Conservation (phyloP, 2,888 invertebrate species). For the Poecilobothrus nobilitatus region DNA sequence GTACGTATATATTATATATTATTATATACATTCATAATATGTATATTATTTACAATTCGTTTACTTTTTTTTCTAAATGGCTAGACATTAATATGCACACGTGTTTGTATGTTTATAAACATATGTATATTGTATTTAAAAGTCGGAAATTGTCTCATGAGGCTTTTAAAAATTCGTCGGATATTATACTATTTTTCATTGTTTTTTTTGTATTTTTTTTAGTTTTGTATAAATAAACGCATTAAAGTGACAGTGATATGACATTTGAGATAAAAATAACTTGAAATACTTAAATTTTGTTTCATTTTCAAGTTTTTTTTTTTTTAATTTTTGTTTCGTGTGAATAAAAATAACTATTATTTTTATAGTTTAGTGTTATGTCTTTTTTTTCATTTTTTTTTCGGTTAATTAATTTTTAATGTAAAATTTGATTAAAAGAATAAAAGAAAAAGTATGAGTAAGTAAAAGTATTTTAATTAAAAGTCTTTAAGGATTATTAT, state of each 20-base stretch:
- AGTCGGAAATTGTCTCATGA: slow-evolving; percentile 1
- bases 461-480: too few species aligned
- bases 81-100: background rate
- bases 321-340: background rate
- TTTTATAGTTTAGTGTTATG: too few species aligned
- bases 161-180: background rate
- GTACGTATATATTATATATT: background rate
- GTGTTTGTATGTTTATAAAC: background rate
- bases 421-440: background rate
- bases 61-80: too few species aligned
- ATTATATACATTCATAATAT: background rate
- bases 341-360: too few species aligned
- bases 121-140: background rate
- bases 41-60: too few species aligned
- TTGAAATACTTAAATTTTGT: background rate
- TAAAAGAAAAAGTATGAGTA: too few species aligned
- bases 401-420: background rate
- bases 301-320: background rate
- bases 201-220: background rate
- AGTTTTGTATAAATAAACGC: background rate
- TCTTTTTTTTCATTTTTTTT: background rate
- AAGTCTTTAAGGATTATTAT: too few species aligned
- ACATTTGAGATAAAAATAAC: background rate
- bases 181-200: too few species aligned
- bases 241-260: slow-evolving; percentile 3